A percentile compares a stretch with the other conserved stretches of the same genome.
Evolutionary conservation across 2,888 invertebrate species (phyloP).

Genomic region (Eristalis pertinax): DNA sequence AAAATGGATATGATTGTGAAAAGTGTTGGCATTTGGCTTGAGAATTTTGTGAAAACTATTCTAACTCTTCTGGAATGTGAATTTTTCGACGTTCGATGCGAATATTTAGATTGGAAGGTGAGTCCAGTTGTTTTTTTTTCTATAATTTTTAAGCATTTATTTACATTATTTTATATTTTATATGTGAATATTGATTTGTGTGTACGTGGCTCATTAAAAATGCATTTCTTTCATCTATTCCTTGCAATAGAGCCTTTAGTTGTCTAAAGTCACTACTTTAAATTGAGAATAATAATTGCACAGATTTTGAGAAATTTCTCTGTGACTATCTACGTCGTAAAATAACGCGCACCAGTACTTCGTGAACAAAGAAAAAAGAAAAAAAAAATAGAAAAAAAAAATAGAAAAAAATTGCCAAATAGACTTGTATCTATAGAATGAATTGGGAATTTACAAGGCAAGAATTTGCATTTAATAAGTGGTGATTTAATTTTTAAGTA

Average conservation of each 20-base stretch:
- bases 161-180: neutral
- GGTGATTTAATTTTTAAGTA: neutral
- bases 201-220: neutral
- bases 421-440: neutral
- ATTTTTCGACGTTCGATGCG: neutral
- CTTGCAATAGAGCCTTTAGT: too few relatives aligned
- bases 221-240: neutral
- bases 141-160: neutral
- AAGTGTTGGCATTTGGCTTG: neutral
- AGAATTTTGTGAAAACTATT: neutral
- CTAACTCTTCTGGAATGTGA: neutral
- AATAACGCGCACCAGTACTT: slow-evolving; percentile 47
- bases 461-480: neutral
- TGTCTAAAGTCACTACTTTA: too few relatives aligned
- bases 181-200: neutral
- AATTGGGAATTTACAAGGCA: neutral
- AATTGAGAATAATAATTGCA: too few relatives aligned
- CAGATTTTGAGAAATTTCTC: neutral
- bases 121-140: neutral
- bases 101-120: neutral
- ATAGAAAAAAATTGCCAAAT: neutral
- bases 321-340: slow-evolving; percentile 53
- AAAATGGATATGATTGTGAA: slow-evolving; percentile 19
- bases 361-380: slow-evolving; percentile 23
- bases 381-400: neutral